Percentiles rank a stretch among this genome's conserved stretches.
phyloP scores from a whole-genome alignment of 1,140 invertebrate species.

The Drosophila sucinea region DNA sequence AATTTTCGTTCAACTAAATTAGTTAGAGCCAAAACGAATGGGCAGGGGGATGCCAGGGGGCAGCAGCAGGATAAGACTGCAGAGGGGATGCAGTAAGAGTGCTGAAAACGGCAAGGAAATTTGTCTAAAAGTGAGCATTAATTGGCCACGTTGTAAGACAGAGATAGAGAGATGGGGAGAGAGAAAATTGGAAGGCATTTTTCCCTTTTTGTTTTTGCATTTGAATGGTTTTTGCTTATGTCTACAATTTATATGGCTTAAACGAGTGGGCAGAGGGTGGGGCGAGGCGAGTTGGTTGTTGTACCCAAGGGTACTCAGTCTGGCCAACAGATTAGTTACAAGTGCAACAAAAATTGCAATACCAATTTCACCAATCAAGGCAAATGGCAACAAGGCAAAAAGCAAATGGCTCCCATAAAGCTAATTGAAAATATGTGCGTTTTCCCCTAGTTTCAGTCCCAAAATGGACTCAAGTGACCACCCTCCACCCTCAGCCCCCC shows the following conservation, averaged over 20 bases:
- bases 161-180: constrained; percentile 1
- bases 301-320: not conserved
- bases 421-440: constrained; percentile 2
- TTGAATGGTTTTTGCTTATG: constrained; percentile 18
- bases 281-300: not conserved
- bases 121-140: constrained; percentile 61
- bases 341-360: constrained; percentile 3
- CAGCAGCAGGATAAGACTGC: too few relatives aligned
- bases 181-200: not conserved
- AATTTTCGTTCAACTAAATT: constrained; percentile 65
- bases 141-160: constrained; percentile 45
- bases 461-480: too few relatives aligned
- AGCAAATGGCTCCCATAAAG: not conserved
- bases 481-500: too few relatives aligned
- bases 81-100: constrained; percentile 14
- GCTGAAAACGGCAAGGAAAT: constrained; percentile 48
- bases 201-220: constrained; percentile 4
- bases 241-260: constrained; percentile 8
- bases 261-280: not conserved
- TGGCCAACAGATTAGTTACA: constrained; percentile 11
- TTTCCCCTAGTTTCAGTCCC: not conserved
- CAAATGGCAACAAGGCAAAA: constrained; percentile 4
- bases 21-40: constrained; percentile 40
- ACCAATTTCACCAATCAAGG: not conserved
- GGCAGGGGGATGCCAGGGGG: too few relatives aligned